phyloP scores from a whole-genome alignment of 37 sponge, comb jelly and placozoan genomes.

The Cladorhizidae sp. region DNA sequence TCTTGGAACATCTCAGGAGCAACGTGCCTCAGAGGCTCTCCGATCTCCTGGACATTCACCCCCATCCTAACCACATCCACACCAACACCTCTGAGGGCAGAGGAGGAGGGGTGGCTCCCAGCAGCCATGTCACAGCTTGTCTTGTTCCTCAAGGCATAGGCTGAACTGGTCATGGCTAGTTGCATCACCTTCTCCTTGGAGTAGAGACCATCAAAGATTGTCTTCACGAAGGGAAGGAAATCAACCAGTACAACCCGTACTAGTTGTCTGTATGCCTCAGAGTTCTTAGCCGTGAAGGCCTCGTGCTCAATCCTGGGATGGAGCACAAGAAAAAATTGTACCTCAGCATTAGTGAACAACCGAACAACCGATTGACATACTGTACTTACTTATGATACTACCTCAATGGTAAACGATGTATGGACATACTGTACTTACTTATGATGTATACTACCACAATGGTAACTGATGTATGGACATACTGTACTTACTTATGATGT shows the following conservation, averaged over 20 bases:
- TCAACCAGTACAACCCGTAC: slow-evolving; percentile 29
- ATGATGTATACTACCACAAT: too few species aligned
- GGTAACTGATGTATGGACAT: too few species aligned
- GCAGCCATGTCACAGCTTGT: too few species aligned
- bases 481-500: too few species aligned
- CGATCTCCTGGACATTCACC: slow-evolving; percentile 19
- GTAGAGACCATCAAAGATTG: slow-evolving; percentile 43
- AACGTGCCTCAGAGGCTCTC: slow-evolving; percentile 22
- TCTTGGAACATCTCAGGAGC: slow-evolving; percentile 60
- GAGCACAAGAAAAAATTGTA: too few species aligned
- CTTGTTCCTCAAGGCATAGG: slow-evolving; percentile 9
- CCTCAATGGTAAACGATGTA: too few species aligned
- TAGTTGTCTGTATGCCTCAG: slow-evolving; percentile 39
- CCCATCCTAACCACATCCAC: slow-evolving; percentile 20
- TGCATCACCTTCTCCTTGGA: slow-evolving; percentile 14
- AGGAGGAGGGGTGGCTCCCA: background rate
- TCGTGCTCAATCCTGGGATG: slow-evolving; percentile 56
- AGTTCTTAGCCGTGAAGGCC: slow-evolving; percentile 56
- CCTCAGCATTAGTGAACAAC: too few species aligned
- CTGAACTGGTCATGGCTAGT: slow-evolving; percentile 28
- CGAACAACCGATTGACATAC: too few species aligned
- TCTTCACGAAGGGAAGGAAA: slow-evolving; percentile 58
- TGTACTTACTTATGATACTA: too few species aligned
- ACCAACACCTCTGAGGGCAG: background rate
- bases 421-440: too few species aligned